Percentiles rank a stretch among this genome's conserved stretches.
Conservation (phyloP, 2,797 vertebrate species). For the Amniataba percoides region DNA sequence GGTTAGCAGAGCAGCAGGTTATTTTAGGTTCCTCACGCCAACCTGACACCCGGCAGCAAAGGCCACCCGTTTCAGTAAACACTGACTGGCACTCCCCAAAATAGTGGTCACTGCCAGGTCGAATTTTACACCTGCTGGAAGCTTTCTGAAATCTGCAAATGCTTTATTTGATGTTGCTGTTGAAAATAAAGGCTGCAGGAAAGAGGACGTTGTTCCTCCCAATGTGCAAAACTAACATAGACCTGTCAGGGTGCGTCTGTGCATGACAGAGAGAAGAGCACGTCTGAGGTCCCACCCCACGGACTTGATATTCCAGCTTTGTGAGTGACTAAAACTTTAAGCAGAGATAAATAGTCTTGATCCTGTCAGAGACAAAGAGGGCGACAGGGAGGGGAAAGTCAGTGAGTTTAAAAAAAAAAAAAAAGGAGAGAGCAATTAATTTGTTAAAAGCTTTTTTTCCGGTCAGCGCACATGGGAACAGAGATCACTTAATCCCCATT, state of each 20-base stretch:
- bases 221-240: not conserved
- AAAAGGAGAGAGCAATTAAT: conserved; percentile 13
- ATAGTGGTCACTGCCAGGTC: conserved; percentile 35
- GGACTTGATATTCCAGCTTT: conserved; percentile 49
- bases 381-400: not conserved
- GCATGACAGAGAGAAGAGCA: not conserved
- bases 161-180: not conserved
- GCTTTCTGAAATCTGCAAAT: not conserved
- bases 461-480: conserved; percentile 23
- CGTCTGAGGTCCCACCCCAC: not conserved
- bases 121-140: not conserved
- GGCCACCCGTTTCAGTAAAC: conserved; percentile 57
- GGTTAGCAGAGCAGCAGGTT: conserved; percentile 59
- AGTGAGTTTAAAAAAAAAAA: not conserved
- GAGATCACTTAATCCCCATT: conserved; percentile 25
- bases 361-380: not conserved
- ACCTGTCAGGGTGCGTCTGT: conserved; percentile 43
- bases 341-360: not conserved
- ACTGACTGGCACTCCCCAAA: conserved; percentile 47
- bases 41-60: conserved; percentile 70
- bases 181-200: not conserved
- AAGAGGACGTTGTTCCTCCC: not conserved
- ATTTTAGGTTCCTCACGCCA: conserved; percentile 66
- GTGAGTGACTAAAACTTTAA: not conserved
- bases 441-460: conserved; percentile 47